A percentile compares a stretch with the other conserved stretches of the same genome.
phyloP scores from a whole-genome alignment of 1,140 invertebrate genomes.

The Lepidurus couesii region DNA sequence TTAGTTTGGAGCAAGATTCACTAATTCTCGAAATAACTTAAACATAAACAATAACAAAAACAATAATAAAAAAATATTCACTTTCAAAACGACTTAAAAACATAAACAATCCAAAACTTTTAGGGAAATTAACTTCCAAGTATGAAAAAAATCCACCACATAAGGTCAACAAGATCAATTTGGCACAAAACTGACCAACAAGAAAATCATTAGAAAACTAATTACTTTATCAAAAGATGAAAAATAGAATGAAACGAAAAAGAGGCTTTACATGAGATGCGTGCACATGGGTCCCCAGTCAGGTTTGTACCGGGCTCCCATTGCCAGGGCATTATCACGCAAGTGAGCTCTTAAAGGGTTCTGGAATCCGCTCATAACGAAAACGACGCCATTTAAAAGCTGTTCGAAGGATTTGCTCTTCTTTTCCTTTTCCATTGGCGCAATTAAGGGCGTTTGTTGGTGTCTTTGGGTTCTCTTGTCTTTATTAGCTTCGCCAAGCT shows the following conservation, averaged over 20 bases:
- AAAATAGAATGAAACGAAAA: slow-evolving; percentile 20
- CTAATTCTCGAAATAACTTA: too few relatives aligned
- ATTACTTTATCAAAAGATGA: slow-evolving; percentile 12
- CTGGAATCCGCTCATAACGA: slow-evolving; percentile 78
- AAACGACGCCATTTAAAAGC: slow-evolving; percentile 60
- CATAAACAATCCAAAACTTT: neutral
- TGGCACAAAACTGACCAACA: neutral
- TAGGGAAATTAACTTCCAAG: neutral
- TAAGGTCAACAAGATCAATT: neutral
- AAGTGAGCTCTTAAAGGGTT: slow-evolving; percentile 68
- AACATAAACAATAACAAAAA: too few relatives aligned
- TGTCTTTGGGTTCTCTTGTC: neutral
- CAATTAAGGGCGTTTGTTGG: neutral
- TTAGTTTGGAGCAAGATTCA: neutral
- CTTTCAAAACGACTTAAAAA: too few relatives aligned
- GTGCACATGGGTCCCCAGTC: slow-evolving; percentile 71
- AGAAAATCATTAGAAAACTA: slow-evolving; percentile 24
- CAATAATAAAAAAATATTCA: too few relatives aligned
- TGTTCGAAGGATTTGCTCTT: slow-evolving; percentile 51
- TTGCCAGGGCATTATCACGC: slow-evolving; percentile 59
- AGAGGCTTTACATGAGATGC: slow-evolving; percentile 66
- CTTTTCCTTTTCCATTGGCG: slow-evolving; percentile 31
- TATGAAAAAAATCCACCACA: neutral
- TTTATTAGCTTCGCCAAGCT: slow-evolving; percentile 20
- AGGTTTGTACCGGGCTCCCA: slow-evolving; percentile 72